These are phyloP conservation scores for Drosophila helvetica DNA, from an alignment of 2,888 invertebrate species.

Conservation along the genomic window DNA sequence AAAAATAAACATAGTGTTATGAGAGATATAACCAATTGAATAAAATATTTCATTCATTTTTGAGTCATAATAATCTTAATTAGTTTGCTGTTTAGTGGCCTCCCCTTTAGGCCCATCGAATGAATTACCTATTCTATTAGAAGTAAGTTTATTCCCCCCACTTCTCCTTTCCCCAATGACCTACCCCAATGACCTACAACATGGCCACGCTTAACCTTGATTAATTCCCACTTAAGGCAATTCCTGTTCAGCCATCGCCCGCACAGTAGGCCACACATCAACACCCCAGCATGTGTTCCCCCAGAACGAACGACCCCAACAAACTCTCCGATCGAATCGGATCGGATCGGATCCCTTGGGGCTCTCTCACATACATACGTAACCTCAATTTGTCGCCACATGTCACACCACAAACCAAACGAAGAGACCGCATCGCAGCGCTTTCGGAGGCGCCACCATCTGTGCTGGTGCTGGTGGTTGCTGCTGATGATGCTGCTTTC, in stretches of 20 bases:
- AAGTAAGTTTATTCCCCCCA: not conserved
- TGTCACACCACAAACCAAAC: slow-evolving; percentile 70
- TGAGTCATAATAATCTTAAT: too few species aligned
- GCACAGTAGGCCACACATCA: slow-evolving; percentile 29
- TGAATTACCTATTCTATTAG: not conserved
- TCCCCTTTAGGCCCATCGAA: not conserved
- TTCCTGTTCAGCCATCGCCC: not conserved
- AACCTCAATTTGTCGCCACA: slow-evolving; percentile 76
- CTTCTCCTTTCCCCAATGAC: not conserved
- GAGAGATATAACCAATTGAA: too few species aligned
- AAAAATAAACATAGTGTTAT: too few species aligned
- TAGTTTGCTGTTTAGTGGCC: too few species aligned
- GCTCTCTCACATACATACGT: slow-evolving; percentile 46
- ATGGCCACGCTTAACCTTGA: slow-evolving; percentile 8
- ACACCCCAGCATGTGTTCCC: slow-evolving; percentile 32
- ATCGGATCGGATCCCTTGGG: slow-evolving; percentile 4
- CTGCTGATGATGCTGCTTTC: slow-evolving; percentile 33
- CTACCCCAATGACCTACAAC: slow-evolving; percentile 13
- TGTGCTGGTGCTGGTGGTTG: slow-evolving; percentile 33
- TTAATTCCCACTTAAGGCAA: slow-evolving; percentile 13
- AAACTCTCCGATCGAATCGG: not conserved
- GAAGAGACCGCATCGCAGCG: slow-evolving; percentile 28
- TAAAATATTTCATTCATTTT: too few species aligned
- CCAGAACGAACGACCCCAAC: slow-evolving; percentile 1
- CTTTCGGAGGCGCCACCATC: slow-evolving; percentile 67